Base-by-base conservation (phyloP, 2,888 invertebrate species). In the Calephelis perditalis region DNA sequence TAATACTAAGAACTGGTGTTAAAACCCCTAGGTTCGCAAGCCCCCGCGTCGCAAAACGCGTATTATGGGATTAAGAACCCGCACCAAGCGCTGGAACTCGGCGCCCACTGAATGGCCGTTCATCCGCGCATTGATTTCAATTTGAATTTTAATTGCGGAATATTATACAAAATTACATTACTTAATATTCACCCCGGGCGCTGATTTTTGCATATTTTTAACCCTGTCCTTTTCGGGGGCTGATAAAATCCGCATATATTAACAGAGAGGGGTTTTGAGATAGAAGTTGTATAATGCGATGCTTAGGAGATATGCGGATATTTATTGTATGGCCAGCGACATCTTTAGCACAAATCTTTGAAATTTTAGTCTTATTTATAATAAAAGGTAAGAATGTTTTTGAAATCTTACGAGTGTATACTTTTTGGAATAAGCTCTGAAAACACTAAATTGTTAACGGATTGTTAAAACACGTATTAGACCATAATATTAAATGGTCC, bases 111-210 rank as follows among this genome's bases (percentile, higher is more conserved):
- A 40, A 6, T 63, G 60, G 72, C 72, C 79, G 78, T 81, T 82
- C 84, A 81, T 78, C 77, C 81, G 78, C 78, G 86, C 90, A 90
- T 90, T 90, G 91, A 89, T 91, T 91, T 91, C 91, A 91, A 91
- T 91, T 91, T 91, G 83, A 90, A 91, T 89, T 88, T 91, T 91
- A 91, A 91, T 91, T 88, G 89, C 73, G 77, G 84, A 87, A 90
- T 91, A 91, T 91, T 89, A 87, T 84, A 84, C 83, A 85, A 86
- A 86, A 88, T 87, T 84, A 88, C 86, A 86, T 88, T 84, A 75
- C 82, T 90, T 90, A 82, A 88, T 87, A 89, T 87, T 88, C 90
- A 87, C 88, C 87, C 89, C 78, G 75, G 76, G 79, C 77, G 76
- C 73, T 79, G 84, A 88, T 87, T 89, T 89, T 87, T 88, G 87